A percentile compares a stretch with the other conserved stretches of the same genome.
These are phyloP conservation scores for Dipus sagitta DNA, from an alignment of 2,797 vertebrate species.

Conservation along the genomic window DNA sequence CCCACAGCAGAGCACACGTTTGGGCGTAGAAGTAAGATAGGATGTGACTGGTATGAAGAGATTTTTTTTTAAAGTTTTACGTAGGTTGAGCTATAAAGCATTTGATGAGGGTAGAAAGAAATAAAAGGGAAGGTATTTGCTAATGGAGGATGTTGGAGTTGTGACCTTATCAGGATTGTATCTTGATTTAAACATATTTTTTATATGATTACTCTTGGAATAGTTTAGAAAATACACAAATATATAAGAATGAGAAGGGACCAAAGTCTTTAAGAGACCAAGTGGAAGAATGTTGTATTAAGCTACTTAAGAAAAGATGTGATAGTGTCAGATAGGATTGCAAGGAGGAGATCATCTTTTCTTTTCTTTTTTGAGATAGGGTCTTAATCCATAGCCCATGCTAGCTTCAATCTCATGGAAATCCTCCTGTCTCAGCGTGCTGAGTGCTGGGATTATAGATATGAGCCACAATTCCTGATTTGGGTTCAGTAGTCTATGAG, in stretches of 20 bases:
- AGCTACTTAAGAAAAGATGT: not conserved
- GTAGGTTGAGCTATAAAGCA: not conserved
- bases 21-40: not conserved
- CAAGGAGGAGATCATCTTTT: not conserved
- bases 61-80: not conserved
- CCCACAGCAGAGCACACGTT: not conserved
- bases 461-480: not conserved
- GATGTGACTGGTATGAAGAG: not conserved
- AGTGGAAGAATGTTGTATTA: not conserved
- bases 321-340: not conserved
- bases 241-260: not conserved
- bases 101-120: not conserved
- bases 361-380: not conserved
- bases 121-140: not conserved
- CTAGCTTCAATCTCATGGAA: not conserved
- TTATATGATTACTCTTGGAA: not conserved
- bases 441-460: not conserved
- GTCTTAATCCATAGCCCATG: not conserved
- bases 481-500: not conserved
- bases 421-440: not conserved
- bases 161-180: not conserved
- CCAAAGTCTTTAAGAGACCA: not conserved
- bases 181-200: not conserved
- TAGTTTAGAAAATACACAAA: not conserved
- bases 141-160: not conserved